These are phyloP conservation scores for Cyprinodon diabolis DNA, from an alignment of 2,797 vertebrate species.

Conservation along the genomic window DNA sequence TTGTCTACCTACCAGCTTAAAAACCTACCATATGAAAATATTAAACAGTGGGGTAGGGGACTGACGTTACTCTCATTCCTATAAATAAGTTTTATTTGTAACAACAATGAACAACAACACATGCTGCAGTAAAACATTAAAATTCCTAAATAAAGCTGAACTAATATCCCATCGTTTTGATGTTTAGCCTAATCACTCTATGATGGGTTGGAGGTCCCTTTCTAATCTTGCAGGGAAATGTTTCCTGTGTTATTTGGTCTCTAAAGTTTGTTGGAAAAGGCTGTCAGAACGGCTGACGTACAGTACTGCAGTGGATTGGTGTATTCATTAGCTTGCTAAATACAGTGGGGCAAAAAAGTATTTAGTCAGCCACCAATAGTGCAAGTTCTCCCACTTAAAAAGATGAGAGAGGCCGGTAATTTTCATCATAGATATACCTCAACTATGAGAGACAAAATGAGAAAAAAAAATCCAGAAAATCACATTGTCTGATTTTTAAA, in stretches of 20 bases:
- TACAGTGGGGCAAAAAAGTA: too few relatives aligned
- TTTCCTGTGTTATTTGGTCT: background rate
- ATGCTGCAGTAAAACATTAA: background rate
- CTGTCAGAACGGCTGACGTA: slow-evolving; percentile 3
- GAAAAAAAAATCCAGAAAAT: too few relatives aligned
- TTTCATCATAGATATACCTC: too few relatives aligned
- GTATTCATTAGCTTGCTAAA: slow-evolving; percentile 12
- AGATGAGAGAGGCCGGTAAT: too few relatives aligned
- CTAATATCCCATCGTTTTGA: background rate
- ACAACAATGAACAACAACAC: background rate
- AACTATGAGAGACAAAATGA: too few relatives aligned
- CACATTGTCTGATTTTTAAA: too few relatives aligned
- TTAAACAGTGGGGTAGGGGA: background rate
- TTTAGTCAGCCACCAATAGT: too few relatives aligned
- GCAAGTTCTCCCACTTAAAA: too few relatives aligned
- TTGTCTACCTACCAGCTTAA: background rate
- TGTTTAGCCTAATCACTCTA: background rate
- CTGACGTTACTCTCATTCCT: background rate
- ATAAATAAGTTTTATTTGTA: background rate
- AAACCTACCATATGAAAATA: background rate
- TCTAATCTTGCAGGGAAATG: background rate
- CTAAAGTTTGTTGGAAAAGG: background rate
- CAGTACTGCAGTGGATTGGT: slow-evolving; percentile 3
- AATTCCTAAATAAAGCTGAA: background rate
- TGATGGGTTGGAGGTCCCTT: background rate